Evolutionary conservation across 1,140 invertebrate genomes (phyloP).

Genomic region (Calliphora vicina): DNA sequence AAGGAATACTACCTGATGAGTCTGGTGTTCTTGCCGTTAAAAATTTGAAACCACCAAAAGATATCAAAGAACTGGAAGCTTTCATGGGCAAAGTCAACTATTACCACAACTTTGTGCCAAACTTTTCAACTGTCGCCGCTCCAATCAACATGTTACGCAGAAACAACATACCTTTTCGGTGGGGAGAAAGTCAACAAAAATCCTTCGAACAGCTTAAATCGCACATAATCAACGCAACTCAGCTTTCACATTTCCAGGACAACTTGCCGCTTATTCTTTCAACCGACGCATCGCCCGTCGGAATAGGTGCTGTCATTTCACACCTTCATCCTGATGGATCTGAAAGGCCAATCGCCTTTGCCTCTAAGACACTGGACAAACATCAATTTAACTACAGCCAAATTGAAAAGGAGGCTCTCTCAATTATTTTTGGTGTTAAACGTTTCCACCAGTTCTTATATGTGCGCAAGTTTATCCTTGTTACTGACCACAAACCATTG

Average conservation of each 20-base stretch:
- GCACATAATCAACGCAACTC: slow-evolving; percentile 20
- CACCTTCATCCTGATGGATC: slow-evolving; percentile 56
- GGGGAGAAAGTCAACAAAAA: slow-evolving; percentile 40
- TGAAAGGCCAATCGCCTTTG: slow-evolving; percentile 65
- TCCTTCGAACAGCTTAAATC: slow-evolving; percentile 9
- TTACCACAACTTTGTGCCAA: slow-evolving; percentile 47
- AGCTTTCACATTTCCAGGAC: slow-evolving; percentile 60
- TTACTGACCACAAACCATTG: slow-evolving; percentile 66
- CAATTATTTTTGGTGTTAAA: slow-evolving; percentile 64
- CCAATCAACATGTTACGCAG: slow-evolving; percentile 47
- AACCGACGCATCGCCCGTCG: slow-evolving; percentile 61
- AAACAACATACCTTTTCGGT: slow-evolving; percentile 43
- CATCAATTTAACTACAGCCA: slow-evolving; percentile 66
- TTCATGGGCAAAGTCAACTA: slow-evolving; percentile 52
- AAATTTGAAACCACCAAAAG: slow-evolving; percentile 46
- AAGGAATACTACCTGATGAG: slow-evolving; percentile 43
- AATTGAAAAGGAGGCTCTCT: slow-evolving; percentile 67
- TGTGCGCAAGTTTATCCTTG: slow-evolving; percentile 62
- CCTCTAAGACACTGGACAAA: slow-evolving; percentile 63
- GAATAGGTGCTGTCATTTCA: slow-evolving; percentile 64
- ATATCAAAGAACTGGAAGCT: slow-evolving; percentile 49
- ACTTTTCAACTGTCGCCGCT: slow-evolving; percentile 43
- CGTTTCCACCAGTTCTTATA: slow-evolving; percentile 67
- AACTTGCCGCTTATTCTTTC: slow-evolving; percentile 65
- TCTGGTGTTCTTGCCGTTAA: slow-evolving; percentile 41